phyloP scores from a whole-genome alignment of 2,113 vertebrate genomes.

The Neodontobutis hainanensis region DNA sequence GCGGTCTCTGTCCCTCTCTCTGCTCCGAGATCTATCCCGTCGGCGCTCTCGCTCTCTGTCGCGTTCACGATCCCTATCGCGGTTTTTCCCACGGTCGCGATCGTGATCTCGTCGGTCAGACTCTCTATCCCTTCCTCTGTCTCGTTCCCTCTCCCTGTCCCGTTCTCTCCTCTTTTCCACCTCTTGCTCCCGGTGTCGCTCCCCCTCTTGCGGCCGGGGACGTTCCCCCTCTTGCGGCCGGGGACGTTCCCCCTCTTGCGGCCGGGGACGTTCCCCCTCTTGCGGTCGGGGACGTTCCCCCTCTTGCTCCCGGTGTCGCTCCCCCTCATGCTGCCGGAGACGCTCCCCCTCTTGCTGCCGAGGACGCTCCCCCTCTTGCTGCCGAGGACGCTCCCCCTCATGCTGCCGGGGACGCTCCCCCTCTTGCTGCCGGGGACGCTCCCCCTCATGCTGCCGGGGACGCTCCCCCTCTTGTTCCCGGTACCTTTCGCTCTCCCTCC shows the following conservation, averaged over 20 bases:
- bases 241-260: too few relatives aligned
- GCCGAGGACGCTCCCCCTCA: conserved; percentile 64
- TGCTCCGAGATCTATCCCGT: conserved; percentile 44
- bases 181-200: neutral
- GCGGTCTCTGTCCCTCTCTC: conserved; percentile 37
- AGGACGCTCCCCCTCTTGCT: conserved; percentile 51
- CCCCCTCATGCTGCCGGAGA: conserved; percentile 17
- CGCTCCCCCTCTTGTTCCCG: conserved; percentile 54
- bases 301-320: conserved; percentile 49
- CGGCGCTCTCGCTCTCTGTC: conserved; percentile 74
- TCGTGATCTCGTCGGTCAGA: neutral
- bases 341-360: too few relatives aligned
- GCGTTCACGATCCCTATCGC: conserved; percentile 31
- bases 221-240: conserved; percentile 33
- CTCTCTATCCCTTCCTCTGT: conserved; percentile 34
- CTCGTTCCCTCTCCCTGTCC: conserved; percentile 42
- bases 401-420: conserved; percentile 48
- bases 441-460: neutral
- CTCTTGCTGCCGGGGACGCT: neutral
- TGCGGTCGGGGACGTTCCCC: conserved; percentile 10
- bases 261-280: conserved; percentile 40
- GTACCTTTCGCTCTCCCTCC: conserved; percentile 50
- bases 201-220: conserved; percentile 48
- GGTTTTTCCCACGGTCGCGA: conserved; percentile 28
- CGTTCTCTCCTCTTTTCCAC: conserved; percentile 52